phyloP scores from a whole-genome alignment of 2,797 vertebrate species.

The Chloroceryle inda region DNA sequence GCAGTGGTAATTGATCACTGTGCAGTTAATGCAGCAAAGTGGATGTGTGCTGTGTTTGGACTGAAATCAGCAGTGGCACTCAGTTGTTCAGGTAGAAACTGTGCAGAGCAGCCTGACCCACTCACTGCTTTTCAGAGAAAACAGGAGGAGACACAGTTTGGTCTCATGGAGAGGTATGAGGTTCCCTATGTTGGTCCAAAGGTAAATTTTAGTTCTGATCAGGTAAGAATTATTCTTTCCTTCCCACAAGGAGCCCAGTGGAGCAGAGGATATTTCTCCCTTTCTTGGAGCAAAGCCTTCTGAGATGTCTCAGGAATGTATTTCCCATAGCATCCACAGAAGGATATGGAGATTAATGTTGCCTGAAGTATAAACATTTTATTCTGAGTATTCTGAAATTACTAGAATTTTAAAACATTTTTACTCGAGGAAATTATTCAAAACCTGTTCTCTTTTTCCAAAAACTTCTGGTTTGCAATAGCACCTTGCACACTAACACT shows the following conservation, averaged over 20 bases:
- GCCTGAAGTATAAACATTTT: background rate
- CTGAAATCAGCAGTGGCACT: rapidly evolving
- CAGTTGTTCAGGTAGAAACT: background rate
- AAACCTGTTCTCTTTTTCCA: background rate
- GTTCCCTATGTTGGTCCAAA: background rate
- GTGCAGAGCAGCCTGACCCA: background rate
- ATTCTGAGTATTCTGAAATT: background rate
- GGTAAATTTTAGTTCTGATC: background rate
- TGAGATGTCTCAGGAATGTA: background rate
- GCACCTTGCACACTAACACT: rapidly evolving
- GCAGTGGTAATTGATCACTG: rapidly evolving
- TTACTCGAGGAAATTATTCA: background rate
- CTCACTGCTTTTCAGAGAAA: background rate
- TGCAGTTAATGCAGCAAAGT: background rate
- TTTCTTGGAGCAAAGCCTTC: background rate
- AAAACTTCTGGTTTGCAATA: background rate
- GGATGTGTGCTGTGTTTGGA: background rate
- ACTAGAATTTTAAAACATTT: background rate
- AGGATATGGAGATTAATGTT: background rate
- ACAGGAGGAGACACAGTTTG: background rate
- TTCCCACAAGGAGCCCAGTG: background rate
- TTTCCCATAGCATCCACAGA: background rate
- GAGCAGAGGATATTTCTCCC: background rate
- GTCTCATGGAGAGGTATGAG: rapidly evolving
- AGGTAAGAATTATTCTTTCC: background rate